Conservation (phyloP, 2,888 invertebrate genomes). For the Epinotia demarniana region DNA sequence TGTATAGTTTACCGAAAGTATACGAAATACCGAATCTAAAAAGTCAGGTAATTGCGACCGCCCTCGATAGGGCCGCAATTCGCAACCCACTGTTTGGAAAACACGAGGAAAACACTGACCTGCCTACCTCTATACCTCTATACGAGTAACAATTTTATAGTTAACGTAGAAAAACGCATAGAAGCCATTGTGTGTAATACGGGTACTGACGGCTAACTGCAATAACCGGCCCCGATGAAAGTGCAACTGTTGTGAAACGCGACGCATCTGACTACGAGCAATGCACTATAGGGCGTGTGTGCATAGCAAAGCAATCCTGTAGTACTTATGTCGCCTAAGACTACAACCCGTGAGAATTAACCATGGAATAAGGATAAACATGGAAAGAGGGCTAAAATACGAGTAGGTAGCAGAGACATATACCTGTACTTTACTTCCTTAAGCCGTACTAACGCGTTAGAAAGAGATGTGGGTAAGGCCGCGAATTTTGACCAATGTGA, state of each 20-base stretch:
- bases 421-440: no score
- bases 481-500: no score
- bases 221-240: slow-evolving; percentile 35
- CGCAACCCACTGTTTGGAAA: background rate
- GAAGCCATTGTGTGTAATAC: slow-evolving; percentile 2
- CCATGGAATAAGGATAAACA: no score
- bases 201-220: background rate
- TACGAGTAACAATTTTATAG: background rate
- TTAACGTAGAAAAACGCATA: background rate
- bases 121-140: background rate
- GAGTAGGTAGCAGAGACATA: no score
- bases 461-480: no score
- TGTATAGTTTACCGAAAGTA: no score
- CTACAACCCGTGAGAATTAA: no score
- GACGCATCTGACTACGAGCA: slow-evolving; percentile 19
- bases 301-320: background rate
- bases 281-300: slow-evolving; percentile 17
- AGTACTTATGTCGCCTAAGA: background rate
- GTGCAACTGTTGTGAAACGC: slow-evolving; percentile 37
- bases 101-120: background rate
- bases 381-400: no score
- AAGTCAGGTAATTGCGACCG: no score
- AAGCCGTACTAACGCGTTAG: no score
- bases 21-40: no score
- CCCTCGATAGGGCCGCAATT: background rate